Conservation (phyloP, 2,113 vertebrate genomes). For the Cyanoliseus patagonus region DNA sequence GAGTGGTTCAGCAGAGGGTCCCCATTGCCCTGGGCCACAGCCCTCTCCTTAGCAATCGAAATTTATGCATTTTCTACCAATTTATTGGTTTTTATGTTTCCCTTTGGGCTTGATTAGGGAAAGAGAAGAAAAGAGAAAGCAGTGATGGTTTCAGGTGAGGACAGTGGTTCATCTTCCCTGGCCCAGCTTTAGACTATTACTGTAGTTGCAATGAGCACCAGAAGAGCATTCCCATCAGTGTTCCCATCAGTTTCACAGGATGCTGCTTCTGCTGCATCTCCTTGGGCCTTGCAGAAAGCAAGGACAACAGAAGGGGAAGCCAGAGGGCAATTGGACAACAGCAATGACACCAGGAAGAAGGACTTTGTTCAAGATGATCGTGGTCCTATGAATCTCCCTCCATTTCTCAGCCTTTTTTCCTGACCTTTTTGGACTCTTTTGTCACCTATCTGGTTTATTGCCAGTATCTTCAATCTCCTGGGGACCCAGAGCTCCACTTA, state of each 20-base stretch:
- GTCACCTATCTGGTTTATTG: background rate
- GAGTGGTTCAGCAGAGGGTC: background rate
- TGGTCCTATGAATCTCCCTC: background rate
- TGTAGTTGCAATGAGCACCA: background rate
- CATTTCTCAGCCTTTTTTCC: background rate
- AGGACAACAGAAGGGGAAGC: background rate
- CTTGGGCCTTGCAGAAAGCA: rapidly evolving
- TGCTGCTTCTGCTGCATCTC: background rate
- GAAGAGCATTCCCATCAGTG: rapidly evolving
- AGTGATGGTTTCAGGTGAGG: background rate
- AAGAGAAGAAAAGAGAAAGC: background rate
- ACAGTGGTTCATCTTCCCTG: background rate
- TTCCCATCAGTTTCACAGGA: background rate
- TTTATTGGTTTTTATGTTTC: background rate
- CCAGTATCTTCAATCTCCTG: background rate
- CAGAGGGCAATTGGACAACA: background rate
- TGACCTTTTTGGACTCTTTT: background rate
- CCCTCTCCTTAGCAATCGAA: background rate
- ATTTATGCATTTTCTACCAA: background rate
- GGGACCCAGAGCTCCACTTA: background rate
- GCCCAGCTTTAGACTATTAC: background rate
- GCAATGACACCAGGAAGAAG: background rate
- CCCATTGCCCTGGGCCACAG: background rate
- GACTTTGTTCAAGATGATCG: background rate
- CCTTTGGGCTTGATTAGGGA: background rate